Evolutionary conservation across 2,888 invertebrate species (phyloP).

Genomic region (Eucriotettix oculatus): DNA sequence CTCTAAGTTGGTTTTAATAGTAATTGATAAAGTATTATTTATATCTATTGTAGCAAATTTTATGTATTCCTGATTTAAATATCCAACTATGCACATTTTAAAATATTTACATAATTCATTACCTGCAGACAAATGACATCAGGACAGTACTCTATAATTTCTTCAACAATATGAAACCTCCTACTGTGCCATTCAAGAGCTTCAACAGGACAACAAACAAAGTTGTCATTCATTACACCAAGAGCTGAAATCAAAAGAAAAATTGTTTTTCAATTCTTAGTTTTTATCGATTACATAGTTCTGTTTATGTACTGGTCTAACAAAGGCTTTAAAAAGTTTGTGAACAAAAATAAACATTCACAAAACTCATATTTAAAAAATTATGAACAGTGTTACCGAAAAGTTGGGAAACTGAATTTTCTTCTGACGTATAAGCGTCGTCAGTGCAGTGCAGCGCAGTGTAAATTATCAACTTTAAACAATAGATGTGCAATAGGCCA

Average conservation of each 20-base stretch:
- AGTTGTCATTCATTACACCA: slow-evolving; percentile 52
- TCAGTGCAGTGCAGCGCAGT: no score
- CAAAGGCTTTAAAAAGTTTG: no score
- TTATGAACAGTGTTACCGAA: no score
- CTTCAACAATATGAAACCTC: slow-evolving; percentile 49
- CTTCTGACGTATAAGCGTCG: no score
- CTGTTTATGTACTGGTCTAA: no score
- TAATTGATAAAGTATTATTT: not conserved
- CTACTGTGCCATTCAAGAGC: slow-evolving; percentile 52
- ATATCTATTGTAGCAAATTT: not conserved
- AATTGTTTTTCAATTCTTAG: not conserved
- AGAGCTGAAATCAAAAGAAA: slow-evolving; percentile 34
- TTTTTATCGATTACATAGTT: no score
- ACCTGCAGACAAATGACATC: slow-evolving; percentile 58
- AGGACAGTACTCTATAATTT: slow-evolving; percentile 47
- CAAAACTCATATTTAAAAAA: no score
- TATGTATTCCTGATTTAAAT: not conserved
- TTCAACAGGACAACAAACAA: slow-evolving; percentile 49
- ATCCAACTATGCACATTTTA: not conserved
- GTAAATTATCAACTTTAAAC: no score
- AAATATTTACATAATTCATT: slow-evolving; percentile 12
- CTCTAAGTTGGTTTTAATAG: no score
- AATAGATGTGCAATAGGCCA: no score
- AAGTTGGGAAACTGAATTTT: no score
- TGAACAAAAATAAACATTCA: no score